A percentile compares a stretch with the other conserved stretches of the same genome.
These are phyloP conservation scores for Zosterops pallidus DNA, from an alignment of 2,113 vertebrate species.

Conservation along the genomic window DNA sequence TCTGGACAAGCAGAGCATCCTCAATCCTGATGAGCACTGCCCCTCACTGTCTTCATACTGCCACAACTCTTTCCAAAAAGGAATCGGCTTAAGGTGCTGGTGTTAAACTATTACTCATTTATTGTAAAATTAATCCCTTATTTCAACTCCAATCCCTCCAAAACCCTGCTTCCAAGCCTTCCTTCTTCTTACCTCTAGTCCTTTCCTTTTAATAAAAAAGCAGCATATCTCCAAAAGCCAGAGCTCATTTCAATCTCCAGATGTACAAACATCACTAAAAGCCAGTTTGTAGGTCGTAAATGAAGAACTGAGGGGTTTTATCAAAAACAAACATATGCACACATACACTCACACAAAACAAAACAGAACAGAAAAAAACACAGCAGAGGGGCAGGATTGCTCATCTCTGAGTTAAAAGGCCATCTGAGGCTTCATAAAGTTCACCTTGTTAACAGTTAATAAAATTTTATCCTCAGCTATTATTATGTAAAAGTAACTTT, in stretches of 20 bases:
- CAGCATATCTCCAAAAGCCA: not conserved
- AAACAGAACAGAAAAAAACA: conserved; percentile 16
- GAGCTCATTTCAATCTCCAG: conserved; percentile 53
- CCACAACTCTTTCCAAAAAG: not conserved
- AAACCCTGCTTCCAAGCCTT: not conserved
- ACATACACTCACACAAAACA: conserved; percentile 16
- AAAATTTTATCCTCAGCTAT: conserved; percentile 53
- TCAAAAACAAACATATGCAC: conserved; percentile 45
- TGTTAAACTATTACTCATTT: conserved; percentile 28
- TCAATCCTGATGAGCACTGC: not conserved
- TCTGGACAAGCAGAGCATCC: not conserved
- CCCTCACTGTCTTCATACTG: not conserved
- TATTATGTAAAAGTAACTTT: conserved; percentile 41
- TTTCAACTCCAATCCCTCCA: conserved; percentile 15
- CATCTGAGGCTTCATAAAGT: conserved; percentile 34
- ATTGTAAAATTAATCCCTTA: conserved; percentile 36
- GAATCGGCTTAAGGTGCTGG: not conserved
- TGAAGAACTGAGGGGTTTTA: conserved; percentile 47
- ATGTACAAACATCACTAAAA: conserved; percentile 61
- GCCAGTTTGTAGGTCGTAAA: conserved; percentile 61
- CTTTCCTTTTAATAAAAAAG: conserved; percentile 60
- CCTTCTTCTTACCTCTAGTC: not conserved
- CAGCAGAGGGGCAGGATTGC: conserved; percentile 18
- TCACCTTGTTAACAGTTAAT: conserved; percentile 55
- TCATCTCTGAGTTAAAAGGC: conserved; percentile 31